Conservation (phyloP, 2,888 invertebrate species). For the Phymatocera aterrima region DNA sequence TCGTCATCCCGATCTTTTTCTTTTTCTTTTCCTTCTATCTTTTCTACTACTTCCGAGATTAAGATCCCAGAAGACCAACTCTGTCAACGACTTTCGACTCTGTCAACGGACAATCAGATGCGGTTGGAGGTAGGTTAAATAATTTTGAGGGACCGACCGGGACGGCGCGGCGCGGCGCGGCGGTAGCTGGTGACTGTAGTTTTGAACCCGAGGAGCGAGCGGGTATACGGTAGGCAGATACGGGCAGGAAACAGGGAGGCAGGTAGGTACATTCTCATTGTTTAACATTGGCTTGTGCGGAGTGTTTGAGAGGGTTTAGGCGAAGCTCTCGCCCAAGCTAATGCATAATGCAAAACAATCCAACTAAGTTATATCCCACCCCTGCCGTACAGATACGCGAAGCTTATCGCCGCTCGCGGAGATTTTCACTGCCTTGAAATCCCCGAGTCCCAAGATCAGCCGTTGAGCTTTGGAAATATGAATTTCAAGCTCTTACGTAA, state of each 20-base stretch:
- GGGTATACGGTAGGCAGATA: not conserved
- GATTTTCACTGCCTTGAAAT: slow-evolving; percentile 25
- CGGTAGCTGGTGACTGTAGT: too few species aligned
- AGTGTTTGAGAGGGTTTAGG: slow-evolving; percentile 45
- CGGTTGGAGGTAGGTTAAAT: too few species aligned
- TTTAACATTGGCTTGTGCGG: slow-evolving; percentile 44
- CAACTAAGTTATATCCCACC: slow-evolving; percentile 45
- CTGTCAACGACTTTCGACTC: too few species aligned
- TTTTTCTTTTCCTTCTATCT: not conserved
- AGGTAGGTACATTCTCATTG: slow-evolving; percentile 15
- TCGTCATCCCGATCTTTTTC: not conserved
- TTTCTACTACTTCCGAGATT: too few species aligned
- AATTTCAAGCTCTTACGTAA: slow-evolving; percentile 31
- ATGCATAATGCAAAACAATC: slow-evolving; percentile 46
- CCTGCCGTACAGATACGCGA: slow-evolving; percentile 38
- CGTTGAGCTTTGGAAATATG: slow-evolving; percentile 38
- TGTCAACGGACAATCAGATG: too few species aligned
- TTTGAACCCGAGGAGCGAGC: too few species aligned
- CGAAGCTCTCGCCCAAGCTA: slow-evolving; percentile 37
- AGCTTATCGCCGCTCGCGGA: slow-evolving; percentile 35
- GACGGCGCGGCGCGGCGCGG: too few species aligned
- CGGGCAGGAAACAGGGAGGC: not conserved
- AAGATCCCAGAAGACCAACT: too few species aligned
- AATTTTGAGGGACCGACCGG: too few species aligned
- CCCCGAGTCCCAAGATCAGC: slow-evolving; percentile 22